phyloP scores from a whole-genome alignment of 2,797 vertebrate genomes.

The Chrysocyon brachyurus region DNA sequence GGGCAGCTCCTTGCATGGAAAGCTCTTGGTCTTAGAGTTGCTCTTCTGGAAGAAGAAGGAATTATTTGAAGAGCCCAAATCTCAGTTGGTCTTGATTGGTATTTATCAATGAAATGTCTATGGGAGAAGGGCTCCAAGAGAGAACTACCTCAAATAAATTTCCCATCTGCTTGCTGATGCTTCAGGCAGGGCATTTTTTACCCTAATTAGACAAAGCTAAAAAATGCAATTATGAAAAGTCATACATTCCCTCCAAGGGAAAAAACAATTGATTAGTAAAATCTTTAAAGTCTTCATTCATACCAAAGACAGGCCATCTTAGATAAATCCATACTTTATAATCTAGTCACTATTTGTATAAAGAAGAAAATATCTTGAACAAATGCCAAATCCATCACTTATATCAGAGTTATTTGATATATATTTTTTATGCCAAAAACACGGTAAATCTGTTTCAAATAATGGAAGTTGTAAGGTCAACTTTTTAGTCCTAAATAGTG shows the following conservation, averaged over 20 bases:
- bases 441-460: background rate
- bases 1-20: background rate
- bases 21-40: background rate
- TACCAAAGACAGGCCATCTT: background rate
- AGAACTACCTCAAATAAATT: background rate
- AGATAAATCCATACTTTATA: background rate
- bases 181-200: background rate
- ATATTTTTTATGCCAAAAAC: background rate
- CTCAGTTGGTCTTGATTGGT: background rate
- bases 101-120: background rate
- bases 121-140: background rate
- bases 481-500: background rate
- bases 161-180: background rate
- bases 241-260: background rate
- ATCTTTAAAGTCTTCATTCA: background rate
- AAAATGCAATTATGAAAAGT: conserved; percentile 43
- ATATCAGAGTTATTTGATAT: background rate
- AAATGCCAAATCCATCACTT: background rate
- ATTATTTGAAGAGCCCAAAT: background rate
- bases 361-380: conserved; percentile 33
- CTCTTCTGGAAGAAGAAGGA: conserved; percentile 4
- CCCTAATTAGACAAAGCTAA: background rate
- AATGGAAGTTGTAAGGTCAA: background rate
- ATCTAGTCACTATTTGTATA: background rate
- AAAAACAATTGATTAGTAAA: conserved; percentile 21